Percentiles rank a stretch among this genome's conserved stretches.
These are phyloP conservation scores for Hemichromis elongatus DNA, from an alignment of 2,113 vertebrate genomes.

Conservation along the genomic window DNA sequence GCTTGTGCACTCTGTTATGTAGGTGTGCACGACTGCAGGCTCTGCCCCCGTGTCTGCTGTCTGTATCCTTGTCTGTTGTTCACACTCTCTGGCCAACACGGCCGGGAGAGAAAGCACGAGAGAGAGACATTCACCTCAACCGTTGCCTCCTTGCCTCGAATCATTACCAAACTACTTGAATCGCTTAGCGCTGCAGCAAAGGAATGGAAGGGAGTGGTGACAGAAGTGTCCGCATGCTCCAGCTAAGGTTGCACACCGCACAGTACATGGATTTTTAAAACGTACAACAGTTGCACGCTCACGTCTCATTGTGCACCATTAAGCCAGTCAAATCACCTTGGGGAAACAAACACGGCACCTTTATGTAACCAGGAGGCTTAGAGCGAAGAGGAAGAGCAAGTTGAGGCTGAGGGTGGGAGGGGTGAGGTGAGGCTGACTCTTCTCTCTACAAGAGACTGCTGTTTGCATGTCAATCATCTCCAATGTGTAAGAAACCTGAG, in stretches of 20 bases:
- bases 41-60: slow-evolving; percentile 20
- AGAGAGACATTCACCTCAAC: slow-evolving; percentile 28
- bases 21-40: slow-evolving; percentile 29
- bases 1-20: neutral
- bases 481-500: slow-evolving; percentile 5
- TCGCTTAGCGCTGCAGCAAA: slow-evolving; percentile 21
- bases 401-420: neutral
- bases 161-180: slow-evolving; percentile 39
- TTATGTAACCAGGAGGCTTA: slow-evolving; percentile 13
- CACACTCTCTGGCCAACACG: neutral
- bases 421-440: neutral
- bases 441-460: neutral
- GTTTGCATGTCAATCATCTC: slow-evolving; percentile 40
- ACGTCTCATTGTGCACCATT: neutral
- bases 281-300: slow-evolving; percentile 1
- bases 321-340: slow-evolving; percentile 15
- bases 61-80: slow-evolving; percentile 14
- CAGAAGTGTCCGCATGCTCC: neutral
- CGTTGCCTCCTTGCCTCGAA: slow-evolving; percentile 13
- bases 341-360: slow-evolving; percentile 5
- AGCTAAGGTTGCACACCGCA: neutral
- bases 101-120: neutral
- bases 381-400: neutral
- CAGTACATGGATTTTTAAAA: neutral
- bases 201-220: neutral